A percentile compares a stretch with the other conserved stretches of the same genome.
Evolutionary conservation across 2,113 vertebrate species (phyloP).

Genomic region (Ptilorrhoa leucosticta): DNA sequence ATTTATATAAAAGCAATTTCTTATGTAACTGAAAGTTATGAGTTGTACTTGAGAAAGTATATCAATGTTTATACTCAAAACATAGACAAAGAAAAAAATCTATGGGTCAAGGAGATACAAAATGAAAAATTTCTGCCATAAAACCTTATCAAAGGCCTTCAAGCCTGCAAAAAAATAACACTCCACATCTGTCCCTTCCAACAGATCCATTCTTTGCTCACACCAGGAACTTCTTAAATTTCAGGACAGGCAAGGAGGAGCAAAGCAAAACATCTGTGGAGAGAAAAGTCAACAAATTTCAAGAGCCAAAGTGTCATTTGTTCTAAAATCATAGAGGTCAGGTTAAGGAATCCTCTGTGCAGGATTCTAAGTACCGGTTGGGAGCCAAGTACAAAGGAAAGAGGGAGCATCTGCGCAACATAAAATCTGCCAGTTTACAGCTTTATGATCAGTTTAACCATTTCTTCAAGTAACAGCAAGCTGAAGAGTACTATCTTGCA

Average conservation of each 20-base stretch:
- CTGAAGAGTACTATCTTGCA: neutral
- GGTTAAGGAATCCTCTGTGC: constrained; percentile 54
- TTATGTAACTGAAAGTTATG: neutral
- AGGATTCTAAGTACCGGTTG: constrained; percentile 30
- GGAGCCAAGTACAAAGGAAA: constrained; percentile 47
- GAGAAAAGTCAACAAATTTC: constrained; percentile 71
- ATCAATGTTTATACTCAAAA: neutral
- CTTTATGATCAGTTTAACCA: neutral
- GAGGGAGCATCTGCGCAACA: constrained; percentile 16
- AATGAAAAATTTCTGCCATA: neutral
- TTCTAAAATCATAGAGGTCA: constrained; percentile 41
- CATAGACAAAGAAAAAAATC: neutral
- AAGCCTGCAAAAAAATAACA: constrained; percentile 8
- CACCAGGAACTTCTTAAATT: constrained; percentile 63
- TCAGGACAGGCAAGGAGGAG: constrained; percentile 57
- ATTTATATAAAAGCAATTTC: neutral
- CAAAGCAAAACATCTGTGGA: constrained; percentile 67
- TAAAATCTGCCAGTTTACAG: neutral
- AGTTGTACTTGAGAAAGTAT: neutral
- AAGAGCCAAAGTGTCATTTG: constrained; percentile 41
- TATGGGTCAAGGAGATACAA: neutral
- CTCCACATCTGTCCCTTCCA: neutral
- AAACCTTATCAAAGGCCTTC: constrained; percentile 9
- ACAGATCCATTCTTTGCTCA: neutral
- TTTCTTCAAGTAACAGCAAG: neutral